Percentiles rank a stretch among this genome's conserved stretches.
Evolutionary conservation across 2,797 vertebrate genomes (phyloP).

Genomic region (Schizothorax lantsangensis): DNA sequence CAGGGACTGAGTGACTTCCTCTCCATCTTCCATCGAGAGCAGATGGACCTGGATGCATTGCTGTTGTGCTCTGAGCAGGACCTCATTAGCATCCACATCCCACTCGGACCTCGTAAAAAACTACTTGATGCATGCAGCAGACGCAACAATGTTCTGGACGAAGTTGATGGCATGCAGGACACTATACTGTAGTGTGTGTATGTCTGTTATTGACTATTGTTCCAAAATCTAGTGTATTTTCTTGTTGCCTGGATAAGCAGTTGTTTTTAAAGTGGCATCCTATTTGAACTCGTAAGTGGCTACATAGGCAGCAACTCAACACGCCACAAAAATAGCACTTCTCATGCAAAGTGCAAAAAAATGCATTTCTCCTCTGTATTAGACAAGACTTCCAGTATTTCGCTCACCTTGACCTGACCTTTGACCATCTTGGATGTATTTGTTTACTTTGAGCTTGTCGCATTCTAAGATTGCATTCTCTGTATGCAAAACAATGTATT

Average conservation of each 20-base stretch:
- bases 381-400: not conserved
- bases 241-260: not conserved
- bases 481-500: not conserved
- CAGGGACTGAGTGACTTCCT: conserved; percentile 88
- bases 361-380: not conserved
- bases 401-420: not conserved
- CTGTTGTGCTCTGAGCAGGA: conserved; percentile 91
- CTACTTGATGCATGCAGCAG: conserved; percentile 90
- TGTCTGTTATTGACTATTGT: conserved; percentile 9
- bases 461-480: not conserved
- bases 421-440: too few relatives aligned
- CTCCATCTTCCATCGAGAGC: conserved; percentile 85
- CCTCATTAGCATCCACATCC: conserved; percentile 88
- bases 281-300: not conserved
- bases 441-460: not conserved
- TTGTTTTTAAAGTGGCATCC: not conserved
- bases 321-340: not conserved
- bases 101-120: conserved; percentile 91
- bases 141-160: conserved; percentile 82
- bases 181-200: conserved; percentile 80
- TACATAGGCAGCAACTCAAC: not conserved
- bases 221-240: not conserved
- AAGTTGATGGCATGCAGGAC: conserved; percentile 84
- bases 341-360: not conserved
- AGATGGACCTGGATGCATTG: conserved; percentile 90